Evolutionary conservation across 2,888 invertebrate species (phyloP).

Genomic region (Rotaria socialis): DNA sequence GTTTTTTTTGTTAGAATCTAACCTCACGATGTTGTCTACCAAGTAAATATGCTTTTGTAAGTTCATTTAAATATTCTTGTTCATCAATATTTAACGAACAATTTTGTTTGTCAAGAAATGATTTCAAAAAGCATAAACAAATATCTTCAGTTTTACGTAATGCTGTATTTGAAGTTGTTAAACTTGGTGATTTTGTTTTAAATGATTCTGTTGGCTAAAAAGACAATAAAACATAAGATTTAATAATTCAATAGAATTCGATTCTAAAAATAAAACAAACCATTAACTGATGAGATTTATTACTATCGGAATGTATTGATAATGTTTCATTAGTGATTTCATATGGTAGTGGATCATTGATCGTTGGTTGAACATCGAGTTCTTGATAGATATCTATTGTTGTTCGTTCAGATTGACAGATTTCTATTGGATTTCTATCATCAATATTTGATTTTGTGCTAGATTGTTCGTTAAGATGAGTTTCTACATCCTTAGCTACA

Average conservation of each 20-base stretch:
- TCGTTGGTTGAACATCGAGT: neutral
- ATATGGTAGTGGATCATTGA: neutral
- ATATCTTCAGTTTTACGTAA: neutral
- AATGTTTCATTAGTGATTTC: neutral
- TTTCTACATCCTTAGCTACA: conserved; percentile 27
- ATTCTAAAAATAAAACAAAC: neutral
- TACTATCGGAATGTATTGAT: neutral
- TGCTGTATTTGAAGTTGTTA: neutral
- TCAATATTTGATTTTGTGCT: neutral
- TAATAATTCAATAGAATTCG: neutral
- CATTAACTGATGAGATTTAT: neutral
- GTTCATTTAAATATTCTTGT: conserved; percentile 24
- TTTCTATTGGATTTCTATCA: neutral
- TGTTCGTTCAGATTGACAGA: neutral
- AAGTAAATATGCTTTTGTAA: neutral
- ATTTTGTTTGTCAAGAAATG: conserved; percentile 1
- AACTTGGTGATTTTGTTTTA: neutral
- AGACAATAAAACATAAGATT: no score
- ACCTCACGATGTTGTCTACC: neutral
- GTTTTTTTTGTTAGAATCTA: neutral
- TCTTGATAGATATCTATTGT: neutral
- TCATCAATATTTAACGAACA: neutral
- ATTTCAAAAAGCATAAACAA: conserved; percentile 26
- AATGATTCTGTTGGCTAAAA: neutral
- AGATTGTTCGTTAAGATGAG: neutral